Evolutionary conservation across 1,140 invertebrate genomes (phyloP), one percentile per base, ranked within the genome.

Genomic region (Diabrotica virgifera): DNA sequence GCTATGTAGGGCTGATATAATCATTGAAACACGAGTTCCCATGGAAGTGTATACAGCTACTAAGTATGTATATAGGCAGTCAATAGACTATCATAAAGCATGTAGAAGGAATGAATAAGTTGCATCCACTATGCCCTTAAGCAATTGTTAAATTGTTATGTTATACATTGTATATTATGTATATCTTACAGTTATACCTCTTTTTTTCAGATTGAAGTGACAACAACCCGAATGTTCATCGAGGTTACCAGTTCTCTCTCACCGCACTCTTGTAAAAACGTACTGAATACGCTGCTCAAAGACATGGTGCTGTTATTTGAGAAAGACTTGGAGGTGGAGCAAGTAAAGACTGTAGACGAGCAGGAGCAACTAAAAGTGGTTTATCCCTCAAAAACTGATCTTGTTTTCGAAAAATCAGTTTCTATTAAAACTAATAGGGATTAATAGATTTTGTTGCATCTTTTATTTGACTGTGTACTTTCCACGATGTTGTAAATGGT

Each of bases 381-480:
- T 5, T 94, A 91, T 80, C 91, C 91, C n/a, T 90, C 90, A 0
- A 82, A 89, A 72, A 83, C 83, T 7, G 91, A 94, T 79, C 81
- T 92, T 35, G 76, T 80, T 13, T 86, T 82, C 68, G 82, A 84
- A 52, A 79, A 78, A 11, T 59, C 66, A 14, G 62, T 61, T 10
- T 9, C 51, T 14, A 74, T 78, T 51, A 63, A 66, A 54, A 66
- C 75, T 61, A 59, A 69, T 53, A 69, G 74, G 13, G 67, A 71
- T 9, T 76, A 73, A 12, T 13, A 12, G 2, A 54, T 24, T 24
- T 24, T 24, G n/a, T n/a, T n/a, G n/a, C n/a, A n/a, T n/a, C n/a
- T n/a, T n/a, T n/a, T n/a, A n/a, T n/a, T n/a, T n/a, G n/a, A n/a
- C n/a, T n/a, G n/a, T n/a, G n/a, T n/a, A n/a, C n/a, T n/a, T n/a